These are phyloP conservation scores for Procapra przewalskii DNA, from an alignment of 2,113 vertebrate genomes.

Conservation along the genomic window DNA sequence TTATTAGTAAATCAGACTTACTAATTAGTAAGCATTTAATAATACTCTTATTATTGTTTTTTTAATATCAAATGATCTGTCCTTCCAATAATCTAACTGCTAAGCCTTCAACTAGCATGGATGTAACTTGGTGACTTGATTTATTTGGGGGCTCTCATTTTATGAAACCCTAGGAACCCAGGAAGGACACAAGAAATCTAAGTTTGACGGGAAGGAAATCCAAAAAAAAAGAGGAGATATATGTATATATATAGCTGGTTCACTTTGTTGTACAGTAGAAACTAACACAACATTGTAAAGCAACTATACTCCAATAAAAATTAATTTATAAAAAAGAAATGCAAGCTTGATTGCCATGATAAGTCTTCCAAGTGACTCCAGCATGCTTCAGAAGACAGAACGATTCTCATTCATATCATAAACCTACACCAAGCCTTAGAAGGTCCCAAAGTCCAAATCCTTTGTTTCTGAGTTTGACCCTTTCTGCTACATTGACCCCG, in stretches of 20 bases:
- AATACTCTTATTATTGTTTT: not conserved
- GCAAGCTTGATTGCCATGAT: not conserved
- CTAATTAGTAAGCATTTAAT: not conserved
- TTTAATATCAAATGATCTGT: not conserved
- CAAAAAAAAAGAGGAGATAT: not conserved
- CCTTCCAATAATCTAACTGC: not conserved
- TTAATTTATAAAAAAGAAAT: not conserved
- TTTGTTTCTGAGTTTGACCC: not conserved
- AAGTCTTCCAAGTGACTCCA: not conserved
- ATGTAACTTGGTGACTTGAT: not conserved
- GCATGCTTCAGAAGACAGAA: not conserved
- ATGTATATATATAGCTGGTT: not conserved
- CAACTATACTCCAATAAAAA: not conserved
- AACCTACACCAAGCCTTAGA: not conserved
- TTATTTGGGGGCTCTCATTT: not conserved
- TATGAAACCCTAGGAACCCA: not conserved
- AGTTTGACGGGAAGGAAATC: not conserved
- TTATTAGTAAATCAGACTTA: not conserved
- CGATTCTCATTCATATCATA: not conserved
- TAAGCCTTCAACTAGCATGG: not conserved
- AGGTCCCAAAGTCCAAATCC: not conserved
- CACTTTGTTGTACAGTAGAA: not conserved
- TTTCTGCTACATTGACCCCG: not conserved
- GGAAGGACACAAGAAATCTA: not conserved
- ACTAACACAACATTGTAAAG: not conserved